Evolutionary conservation across 2,113 vertebrate species (phyloP), one percentile per base, ranked within the genome.

Genomic region (Chrysochloris asiatica): DNA sequence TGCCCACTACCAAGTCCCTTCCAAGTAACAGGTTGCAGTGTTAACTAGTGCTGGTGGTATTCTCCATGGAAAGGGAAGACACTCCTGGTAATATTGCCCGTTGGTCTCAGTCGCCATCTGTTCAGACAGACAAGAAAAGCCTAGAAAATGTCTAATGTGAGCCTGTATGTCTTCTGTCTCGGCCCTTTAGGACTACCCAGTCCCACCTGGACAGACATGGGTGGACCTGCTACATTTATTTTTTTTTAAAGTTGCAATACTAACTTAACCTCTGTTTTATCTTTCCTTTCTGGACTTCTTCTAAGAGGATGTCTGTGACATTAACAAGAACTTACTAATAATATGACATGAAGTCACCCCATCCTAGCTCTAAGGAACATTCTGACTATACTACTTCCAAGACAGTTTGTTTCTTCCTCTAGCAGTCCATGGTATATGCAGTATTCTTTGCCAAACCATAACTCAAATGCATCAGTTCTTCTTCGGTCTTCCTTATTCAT

Each of bases 261-360:
- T 43, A 72, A 36, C 0, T 8, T 21, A 11, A 4, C 54, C 41
- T 89, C 63, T 36, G n/a, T 50, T 76, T 52, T 36, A 1, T n/a
- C 72, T 59, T 75, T 85, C 13, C 41, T 54, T 88, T 69, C 90
- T 90, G 69, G 19, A 22, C 56, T 59, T 63, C 38, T 67, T 79
- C 67, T 69, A 9, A 50, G 65, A 80, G 73, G 38, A 21, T 16
- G 24, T 45, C 73, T 69, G 65, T 78, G 19, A 30, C 13, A 47
- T 36, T 26, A n/a, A 6, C 8, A 48, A 38, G 73, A 5, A 2
- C 30, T 61, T 26, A 26, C 54, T 16, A 22, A 56, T 3, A 13
- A 24, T 26, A 24, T 26, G 30, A 63, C 11, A 33, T 63, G 61
- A 63, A 63, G 61, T 63, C 9, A 13, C 30, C 11, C 30, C 6